Evolutionary conservation across 2,797 vertebrate species (phyloP), one percentile per base, ranked within the genome.

Genomic region (Taeniopygia guttata): DNA sequence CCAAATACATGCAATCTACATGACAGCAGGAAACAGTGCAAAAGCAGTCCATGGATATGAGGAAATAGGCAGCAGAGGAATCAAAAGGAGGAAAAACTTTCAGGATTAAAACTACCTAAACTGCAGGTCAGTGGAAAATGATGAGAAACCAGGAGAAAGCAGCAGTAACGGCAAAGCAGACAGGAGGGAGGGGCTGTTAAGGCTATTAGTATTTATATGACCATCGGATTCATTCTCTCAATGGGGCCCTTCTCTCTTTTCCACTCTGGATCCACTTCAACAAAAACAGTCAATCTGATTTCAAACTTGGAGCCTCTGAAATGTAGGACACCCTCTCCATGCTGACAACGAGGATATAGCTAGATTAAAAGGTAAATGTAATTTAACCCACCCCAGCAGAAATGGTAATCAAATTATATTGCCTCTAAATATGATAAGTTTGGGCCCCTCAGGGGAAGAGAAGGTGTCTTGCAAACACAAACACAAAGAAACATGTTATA

Each of bases 341-440:
- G 80, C 89, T 95, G 72, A 96, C 69, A 96, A 78, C 34, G 68
- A 96, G 62, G 75, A 96, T 92, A 79, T 2, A 92, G 90, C 84
- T 82, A 96, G 92, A 97, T 97, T 96, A 97, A 97, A 98, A 96
- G 82, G 95, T 70, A 98, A 98, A 98, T 96, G 91, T 82, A 97
- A 97, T 98, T 97, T 97, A 96, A 96, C 85, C 82, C 82, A 96
- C 84, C 74, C 89, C 90, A 96, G 96, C 90, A 98, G 92, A 96
- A 97, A 91, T 38, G 27, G 67, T 97, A 97, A 98, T 97, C 95
- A 92, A 98, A 97, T 98, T 97, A 97, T 56, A 95, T 38, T 95
- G 95, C 89, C 79, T 97, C 95, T 96, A 96, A 97, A 96, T 92
- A 97, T 88, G 93, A 81, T 96, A 97, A 96, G 69, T 97, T 96